phyloP scores from a whole-genome alignment of 1,140 invertebrate species.

The Anastrepha obliqua region DNA sequence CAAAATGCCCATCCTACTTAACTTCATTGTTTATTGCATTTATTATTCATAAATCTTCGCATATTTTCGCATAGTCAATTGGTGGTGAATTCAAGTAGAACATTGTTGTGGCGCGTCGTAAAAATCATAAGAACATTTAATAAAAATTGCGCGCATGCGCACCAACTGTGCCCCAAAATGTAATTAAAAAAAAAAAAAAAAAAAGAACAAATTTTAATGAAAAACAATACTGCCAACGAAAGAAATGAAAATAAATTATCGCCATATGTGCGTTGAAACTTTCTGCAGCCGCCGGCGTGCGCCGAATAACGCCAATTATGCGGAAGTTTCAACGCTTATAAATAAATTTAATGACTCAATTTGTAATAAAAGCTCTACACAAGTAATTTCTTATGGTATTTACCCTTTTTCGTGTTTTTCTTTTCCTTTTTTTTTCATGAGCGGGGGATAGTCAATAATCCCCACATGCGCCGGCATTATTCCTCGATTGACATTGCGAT shows the following conservation, averaged over 20 bases:
- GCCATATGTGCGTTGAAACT: slow-evolving; percentile 7
- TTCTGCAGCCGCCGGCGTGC: not conserved
- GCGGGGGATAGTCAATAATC: not conserved
- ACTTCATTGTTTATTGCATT: not conserved
- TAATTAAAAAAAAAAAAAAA: not conserved
- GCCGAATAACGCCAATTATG: slow-evolving; percentile 7
- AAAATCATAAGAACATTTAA: not conserved
- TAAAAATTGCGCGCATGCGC: not conserved
- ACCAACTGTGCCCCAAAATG: not conserved
- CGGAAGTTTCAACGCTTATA: slow-evolving; percentile 54
- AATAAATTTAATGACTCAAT: slow-evolving; percentile 54
- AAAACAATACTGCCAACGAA: not conserved
- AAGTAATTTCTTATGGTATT: no score
- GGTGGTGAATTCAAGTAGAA: not conserved
- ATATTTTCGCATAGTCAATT: slow-evolving; percentile 26
- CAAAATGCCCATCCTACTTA: not conserved
- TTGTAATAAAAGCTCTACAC: slow-evolving; percentile 6
- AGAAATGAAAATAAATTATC: slow-evolving; percentile 34
- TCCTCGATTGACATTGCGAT: not conserved
- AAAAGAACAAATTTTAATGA: not conserved
- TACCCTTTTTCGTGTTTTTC: no score
- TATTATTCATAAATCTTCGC: slow-evolving; percentile 17
- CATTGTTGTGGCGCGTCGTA: not conserved
- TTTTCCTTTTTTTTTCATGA: no score
- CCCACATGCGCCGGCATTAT: not conserved